Evolutionary conservation across 2,797 vertebrate species (phyloP), one percentile per base, ranked within the genome.

Genomic region (Phoebastria nigripes): DNA sequence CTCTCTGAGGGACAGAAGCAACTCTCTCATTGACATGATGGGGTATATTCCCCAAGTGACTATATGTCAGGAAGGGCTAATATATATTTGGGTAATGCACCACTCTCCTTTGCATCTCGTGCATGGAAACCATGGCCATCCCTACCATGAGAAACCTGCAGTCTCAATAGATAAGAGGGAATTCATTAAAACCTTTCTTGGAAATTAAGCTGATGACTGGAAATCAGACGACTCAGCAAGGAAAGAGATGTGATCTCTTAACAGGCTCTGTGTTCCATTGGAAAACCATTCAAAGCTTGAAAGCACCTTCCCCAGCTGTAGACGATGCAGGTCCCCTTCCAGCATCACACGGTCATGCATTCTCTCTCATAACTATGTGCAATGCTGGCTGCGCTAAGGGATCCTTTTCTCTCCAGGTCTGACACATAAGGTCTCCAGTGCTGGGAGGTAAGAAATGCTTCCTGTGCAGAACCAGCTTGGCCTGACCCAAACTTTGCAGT

Each of bases 291-390:
- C 31, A 52, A 49, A 39, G 46, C 9, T 58, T 35, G 77, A 67
- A 70, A 61, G 18, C 17, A 47, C 13, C 58, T 79, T 79, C 13
- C 6, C 2, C 35, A 49, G 39, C 14, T 21, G 8, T n/a, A 63
- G n/a, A 39, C 24, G 33, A 31, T 4, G 20, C n/a, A 42, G 24
- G 5, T 3, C 3, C 7, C 12, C 12, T 41, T 77, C 33, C 42
- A 47, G 9, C 31, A 56, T n/a, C 39, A 16, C n/a, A 12, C 0
- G 0, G n/a, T 47, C 28, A 4, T 1, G 11, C 2, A 1, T 21
- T 6, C 8, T 47, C 10, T n/a, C 22, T 41, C 26, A 1, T 10
- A 17, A 7, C 42, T 41, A 2, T 3, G 10, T 1, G 18, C 2
- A 7, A 14, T 26, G 11, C 10, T 59, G 70, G 6, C 25, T 81